These are phyloP conservation scores for Dicaeum eximium DNA, from an alignment of 2,113 vertebrate genomes.

Conservation along the genomic window DNA sequence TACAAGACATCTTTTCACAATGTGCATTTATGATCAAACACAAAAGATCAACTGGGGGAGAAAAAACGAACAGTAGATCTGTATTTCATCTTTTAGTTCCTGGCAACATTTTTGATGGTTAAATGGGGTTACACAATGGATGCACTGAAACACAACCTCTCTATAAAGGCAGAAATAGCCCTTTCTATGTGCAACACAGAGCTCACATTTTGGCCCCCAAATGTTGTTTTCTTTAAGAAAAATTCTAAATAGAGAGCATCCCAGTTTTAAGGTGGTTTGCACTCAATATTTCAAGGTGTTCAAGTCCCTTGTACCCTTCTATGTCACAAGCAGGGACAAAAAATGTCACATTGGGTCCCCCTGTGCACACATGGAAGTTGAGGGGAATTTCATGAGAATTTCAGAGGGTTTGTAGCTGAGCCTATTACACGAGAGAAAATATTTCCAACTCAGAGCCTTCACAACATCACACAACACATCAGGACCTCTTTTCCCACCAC, in stretches of 20 bases:
- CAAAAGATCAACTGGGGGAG: slow-evolving; percentile 73
- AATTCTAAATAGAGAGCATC: neutral
- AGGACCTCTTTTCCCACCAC: neutral
- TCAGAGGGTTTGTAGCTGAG: neutral
- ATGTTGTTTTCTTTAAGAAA: neutral
- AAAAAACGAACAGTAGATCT: slow-evolving; percentile 53
- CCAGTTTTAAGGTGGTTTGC: neutral
- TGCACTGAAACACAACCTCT: neutral
- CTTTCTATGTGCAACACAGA: neutral
- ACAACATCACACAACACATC: neutral
- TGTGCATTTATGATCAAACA: slow-evolving; percentile 83
- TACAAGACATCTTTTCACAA: slow-evolving; percentile 82
- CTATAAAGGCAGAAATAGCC: slow-evolving; percentile 11
- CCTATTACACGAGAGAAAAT: neutral
- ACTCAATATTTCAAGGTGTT: neutral
- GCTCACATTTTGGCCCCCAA: neutral
- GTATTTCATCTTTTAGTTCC: slow-evolving; percentile 68
- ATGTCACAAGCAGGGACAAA: neutral
- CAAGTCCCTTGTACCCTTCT: neutral
- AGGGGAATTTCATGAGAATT: neutral
- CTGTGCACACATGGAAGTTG: neutral
- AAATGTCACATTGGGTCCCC: accelerated
- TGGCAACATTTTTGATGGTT: slow-evolving; percentile 59
- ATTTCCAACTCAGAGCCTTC: neutral
- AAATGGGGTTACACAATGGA: slow-evolving; percentile 45